Conservation (phyloP, 2,888 invertebrate genomes). For the Exocentrus adspersus region DNA sequence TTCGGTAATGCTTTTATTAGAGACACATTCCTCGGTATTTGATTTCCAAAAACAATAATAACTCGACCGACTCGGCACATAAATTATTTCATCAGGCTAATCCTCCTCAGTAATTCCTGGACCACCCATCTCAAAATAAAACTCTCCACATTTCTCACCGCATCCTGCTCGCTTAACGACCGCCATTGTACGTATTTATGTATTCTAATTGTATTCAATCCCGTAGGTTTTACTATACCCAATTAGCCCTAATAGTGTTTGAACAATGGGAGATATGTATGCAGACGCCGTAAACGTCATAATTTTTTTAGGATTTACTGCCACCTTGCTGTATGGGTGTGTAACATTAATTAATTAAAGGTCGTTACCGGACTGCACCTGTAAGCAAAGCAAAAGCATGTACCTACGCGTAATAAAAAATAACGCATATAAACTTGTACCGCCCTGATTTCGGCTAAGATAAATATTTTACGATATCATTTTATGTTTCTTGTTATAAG, state of each 20-base stretch:
- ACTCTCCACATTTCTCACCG: neutral
- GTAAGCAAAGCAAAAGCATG: neutral
- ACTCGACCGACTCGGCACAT: too few species aligned
- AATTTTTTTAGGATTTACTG: slow-evolving; percentile 20
- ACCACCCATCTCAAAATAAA: neutral
- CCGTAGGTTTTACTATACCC: slow-evolving; percentile 12
- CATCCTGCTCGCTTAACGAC: slow-evolving; percentile 7
- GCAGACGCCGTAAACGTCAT: slow-evolving; percentile 21
- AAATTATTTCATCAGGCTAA: neutral
- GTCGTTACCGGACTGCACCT: neutral
- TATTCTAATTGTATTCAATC: slow-evolving; percentile 19
- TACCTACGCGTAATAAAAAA: too few species aligned
- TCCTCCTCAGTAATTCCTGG: neutral
- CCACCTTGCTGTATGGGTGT: slow-evolving; percentile 9
- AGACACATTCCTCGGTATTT: too few species aligned
- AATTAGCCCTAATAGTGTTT: slow-evolving; percentile 12
- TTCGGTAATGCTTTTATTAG: too few species aligned
- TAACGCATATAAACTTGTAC: too few species aligned
- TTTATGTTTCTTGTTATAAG: too few species aligned
- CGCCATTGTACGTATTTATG: slow-evolving; percentile 5
- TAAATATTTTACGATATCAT: too few species aligned
- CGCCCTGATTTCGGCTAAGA: too few species aligned
- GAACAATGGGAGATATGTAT: slow-evolving; percentile 17
- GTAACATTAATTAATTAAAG: slow-evolving; percentile 15
- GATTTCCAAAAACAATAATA: too few species aligned